Evolutionary conservation across 2,888 invertebrate species (phyloP).

Genomic region (Himalopsyche anomala): DNA sequence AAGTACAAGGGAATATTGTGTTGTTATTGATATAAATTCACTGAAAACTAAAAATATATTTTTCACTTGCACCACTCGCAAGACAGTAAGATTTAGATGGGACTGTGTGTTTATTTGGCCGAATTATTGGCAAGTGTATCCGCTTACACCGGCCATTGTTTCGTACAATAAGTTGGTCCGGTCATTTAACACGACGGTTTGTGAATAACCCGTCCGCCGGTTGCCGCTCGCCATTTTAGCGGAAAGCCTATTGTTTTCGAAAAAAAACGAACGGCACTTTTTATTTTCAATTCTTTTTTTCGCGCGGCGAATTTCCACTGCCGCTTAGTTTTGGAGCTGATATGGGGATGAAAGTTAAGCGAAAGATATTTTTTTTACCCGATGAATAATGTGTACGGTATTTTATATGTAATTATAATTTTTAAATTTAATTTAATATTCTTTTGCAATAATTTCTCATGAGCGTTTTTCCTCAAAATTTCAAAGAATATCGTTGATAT

Average conservation of each 20-base stretch:
- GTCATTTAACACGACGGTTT: conserved; percentile 63
- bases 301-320: neutral
- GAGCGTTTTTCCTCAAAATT: too few relatives aligned
- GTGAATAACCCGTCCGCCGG: conserved; percentile 7
- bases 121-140: neutral
- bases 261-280: neutral
- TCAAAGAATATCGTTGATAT: too few relatives aligned
- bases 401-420: too few relatives aligned
- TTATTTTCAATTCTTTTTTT: neutral
- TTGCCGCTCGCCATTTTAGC: neutral
- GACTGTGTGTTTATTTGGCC: neutral
- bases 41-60: too few relatives aligned
- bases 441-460: too few relatives aligned
- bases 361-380: neutral
- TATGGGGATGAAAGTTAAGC: neutral
- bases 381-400: too few relatives aligned
- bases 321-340: neutral
- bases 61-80: too few relatives aligned
- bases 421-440: too few relatives aligned
- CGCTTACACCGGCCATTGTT: neutral
- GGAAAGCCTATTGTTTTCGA: conserved; percentile 55
- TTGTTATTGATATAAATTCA: too few relatives aligned
- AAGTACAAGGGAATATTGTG: too few relatives aligned
- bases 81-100: neutral
- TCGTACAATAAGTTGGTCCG: conserved; percentile 61